Evolutionary conservation across 2,113 vertebrate genomes (phyloP).

Genomic region (Cisticola juncidis): DNA sequence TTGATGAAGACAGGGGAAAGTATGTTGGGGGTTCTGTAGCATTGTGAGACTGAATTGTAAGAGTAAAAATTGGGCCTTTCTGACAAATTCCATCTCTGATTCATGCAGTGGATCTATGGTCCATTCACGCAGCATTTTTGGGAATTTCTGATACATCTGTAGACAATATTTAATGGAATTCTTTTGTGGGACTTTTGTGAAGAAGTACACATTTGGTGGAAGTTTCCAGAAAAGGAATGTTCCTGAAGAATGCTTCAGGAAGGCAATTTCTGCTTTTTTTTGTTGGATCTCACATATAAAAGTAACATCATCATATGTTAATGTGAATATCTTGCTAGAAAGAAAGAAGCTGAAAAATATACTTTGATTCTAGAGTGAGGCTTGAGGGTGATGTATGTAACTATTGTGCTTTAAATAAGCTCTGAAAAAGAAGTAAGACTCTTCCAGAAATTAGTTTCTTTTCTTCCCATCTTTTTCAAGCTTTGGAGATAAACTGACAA

Average conservation of each 20-base stretch:
- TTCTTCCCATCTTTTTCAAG: background rate
- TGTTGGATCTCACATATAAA: background rate
- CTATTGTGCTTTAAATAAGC: background rate
- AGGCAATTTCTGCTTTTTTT: background rate
- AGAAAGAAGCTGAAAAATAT: background rate
- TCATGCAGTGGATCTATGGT: background rate
- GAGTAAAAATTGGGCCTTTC: background rate
- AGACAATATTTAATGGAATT: background rate
- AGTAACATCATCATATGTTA: background rate
- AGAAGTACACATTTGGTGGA: background rate
- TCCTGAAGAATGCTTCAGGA: background rate
- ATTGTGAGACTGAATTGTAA: background rate
- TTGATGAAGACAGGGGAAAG: background rate
- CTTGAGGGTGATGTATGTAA: background rate
- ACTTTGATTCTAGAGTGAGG: background rate
- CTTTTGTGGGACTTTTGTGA: background rate
- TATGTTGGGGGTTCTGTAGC: background rate
- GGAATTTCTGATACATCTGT: background rate
- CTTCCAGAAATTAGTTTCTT: background rate
- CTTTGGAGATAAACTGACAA: background rate
- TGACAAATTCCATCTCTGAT: background rate
- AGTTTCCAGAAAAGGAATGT: background rate
- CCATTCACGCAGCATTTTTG: background rate
- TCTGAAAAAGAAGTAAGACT: background rate
- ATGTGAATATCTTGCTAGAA: background rate